These are phyloP conservation scores for Protonemura montana DNA, from an alignment of 2,888 invertebrate genomes.

Conservation along the genomic window DNA sequence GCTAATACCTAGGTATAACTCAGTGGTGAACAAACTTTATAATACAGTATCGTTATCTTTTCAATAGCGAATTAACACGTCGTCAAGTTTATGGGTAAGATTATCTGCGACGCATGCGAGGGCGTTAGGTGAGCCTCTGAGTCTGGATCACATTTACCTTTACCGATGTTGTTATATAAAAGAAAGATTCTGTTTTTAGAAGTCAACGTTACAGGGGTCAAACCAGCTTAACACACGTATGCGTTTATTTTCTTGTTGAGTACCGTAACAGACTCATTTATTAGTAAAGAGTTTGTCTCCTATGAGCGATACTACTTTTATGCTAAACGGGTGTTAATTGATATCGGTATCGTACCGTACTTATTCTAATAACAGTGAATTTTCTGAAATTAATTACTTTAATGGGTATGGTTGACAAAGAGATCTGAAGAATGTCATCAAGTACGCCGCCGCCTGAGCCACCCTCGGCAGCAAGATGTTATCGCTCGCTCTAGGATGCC, in stretches of 20 bases:
- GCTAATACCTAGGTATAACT: not conserved
- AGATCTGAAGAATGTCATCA: not conserved
- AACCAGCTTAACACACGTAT: too few relatives aligned
- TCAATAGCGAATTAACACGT: not conserved
- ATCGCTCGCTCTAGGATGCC: not conserved
- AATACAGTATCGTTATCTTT: not conserved
- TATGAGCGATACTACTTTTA: not conserved
- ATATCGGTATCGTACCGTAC: not conserved
- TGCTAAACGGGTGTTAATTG: not conserved
- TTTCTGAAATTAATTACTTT: not conserved
- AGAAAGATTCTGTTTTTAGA: too few relatives aligned
- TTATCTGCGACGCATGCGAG: not conserved
- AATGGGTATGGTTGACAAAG: conserved; percentile 12
- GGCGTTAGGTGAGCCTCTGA: not conserved
- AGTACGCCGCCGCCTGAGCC: not conserved
- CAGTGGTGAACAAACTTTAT: not conserved
- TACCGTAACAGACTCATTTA: not conserved
- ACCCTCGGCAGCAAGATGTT: not conserved
- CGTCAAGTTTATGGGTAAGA: not conserved
- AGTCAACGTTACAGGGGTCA: too few relatives aligned
- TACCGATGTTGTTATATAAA: too few relatives aligned
- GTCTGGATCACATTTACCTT: not conserved
- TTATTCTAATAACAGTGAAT: not conserved
- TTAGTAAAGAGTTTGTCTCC: not conserved
- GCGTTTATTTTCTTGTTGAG: not conserved